Conservation (phyloP, 2,113 vertebrate genomes). For the Boleophthalmus pectinirostris region DNA sequence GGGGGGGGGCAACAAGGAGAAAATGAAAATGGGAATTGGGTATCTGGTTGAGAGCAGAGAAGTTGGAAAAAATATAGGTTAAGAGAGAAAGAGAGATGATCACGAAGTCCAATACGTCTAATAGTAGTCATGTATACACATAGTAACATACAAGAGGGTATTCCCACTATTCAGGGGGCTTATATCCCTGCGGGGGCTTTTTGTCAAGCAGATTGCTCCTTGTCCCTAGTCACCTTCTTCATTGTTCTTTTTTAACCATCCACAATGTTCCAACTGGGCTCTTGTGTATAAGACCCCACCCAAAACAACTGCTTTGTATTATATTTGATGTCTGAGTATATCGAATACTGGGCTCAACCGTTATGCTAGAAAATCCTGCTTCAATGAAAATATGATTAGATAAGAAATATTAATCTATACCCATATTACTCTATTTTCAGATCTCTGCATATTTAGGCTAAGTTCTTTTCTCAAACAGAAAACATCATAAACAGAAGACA, state of each 20-base stretch:
- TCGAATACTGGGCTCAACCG: too few species aligned
- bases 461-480: too few species aligned
- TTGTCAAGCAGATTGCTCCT: constrained; percentile 63
- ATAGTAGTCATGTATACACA: constrained; percentile 35
- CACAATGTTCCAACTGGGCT: constrained; percentile 40
- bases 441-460: too few species aligned
- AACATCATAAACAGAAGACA: too few species aligned
- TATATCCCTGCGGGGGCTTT: constrained; percentile 44
- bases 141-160: constrained; percentile 18
- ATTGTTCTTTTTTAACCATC: constrained; percentile 56
- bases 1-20: not conserved
- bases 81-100: constrained; percentile 26
- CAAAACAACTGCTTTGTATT: constrained; percentile 30
- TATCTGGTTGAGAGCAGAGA: constrained; percentile 17
- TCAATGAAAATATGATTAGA: too few species aligned
- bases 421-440: too few species aligned
- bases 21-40: constrained; percentile 41
- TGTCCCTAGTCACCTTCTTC: constrained; percentile 72
- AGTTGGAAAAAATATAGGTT: constrained; percentile 16
- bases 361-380: too few species aligned
- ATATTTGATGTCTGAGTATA: constrained; percentile 4
- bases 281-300: not conserved
- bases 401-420: too few species aligned
- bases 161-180: constrained; percentile 29
- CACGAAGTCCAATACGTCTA: constrained; percentile 46